Evolutionary conservation across 1,140 invertebrate species (phyloP).

Genomic region (Odontomachus brunneus): DNA sequence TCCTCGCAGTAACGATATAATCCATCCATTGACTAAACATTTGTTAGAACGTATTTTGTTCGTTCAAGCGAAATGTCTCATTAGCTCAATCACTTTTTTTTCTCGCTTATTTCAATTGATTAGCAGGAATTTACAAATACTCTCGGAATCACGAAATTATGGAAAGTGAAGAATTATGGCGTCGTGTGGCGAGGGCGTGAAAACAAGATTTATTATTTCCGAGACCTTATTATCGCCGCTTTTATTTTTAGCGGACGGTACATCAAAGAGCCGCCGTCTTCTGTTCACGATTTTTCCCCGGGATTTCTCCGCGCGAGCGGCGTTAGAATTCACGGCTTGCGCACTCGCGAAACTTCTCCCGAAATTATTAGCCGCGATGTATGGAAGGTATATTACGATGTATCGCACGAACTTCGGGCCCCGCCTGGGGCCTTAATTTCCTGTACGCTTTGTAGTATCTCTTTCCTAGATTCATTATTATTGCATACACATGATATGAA

Average conservation of each 20-base stretch:
- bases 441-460: slow-evolving; percentile 8
- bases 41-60: too few species aligned
- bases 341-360: slow-evolving; percentile 13
- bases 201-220: slow-evolving; percentile 10
- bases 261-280: slow-evolving; percentile 39
- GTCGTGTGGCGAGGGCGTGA: too few species aligned
- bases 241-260: slow-evolving; percentile 25
- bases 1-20: too few species aligned
- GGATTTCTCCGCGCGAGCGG: neutral
- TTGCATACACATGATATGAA: neutral
- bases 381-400: neutral
- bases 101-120: too few species aligned
- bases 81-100: too few species aligned
- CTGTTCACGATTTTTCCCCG: slow-evolving; percentile 10
- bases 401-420: neutral
- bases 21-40: too few species aligned
- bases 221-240: neutral
- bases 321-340: neutral
- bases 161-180: neutral
- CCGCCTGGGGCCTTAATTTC: slow-evolving; percentile 22
- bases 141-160: neutral
- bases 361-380: slow-evolving; percentile 27
- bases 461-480: slow-evolving; percentile 26
- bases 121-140: neutral
- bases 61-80: too few species aligned